Base-by-base conservation (phyloP, 37 sponge, comb jelly and placozoan species). In the Mnemiopsis leidyi region DNA sequence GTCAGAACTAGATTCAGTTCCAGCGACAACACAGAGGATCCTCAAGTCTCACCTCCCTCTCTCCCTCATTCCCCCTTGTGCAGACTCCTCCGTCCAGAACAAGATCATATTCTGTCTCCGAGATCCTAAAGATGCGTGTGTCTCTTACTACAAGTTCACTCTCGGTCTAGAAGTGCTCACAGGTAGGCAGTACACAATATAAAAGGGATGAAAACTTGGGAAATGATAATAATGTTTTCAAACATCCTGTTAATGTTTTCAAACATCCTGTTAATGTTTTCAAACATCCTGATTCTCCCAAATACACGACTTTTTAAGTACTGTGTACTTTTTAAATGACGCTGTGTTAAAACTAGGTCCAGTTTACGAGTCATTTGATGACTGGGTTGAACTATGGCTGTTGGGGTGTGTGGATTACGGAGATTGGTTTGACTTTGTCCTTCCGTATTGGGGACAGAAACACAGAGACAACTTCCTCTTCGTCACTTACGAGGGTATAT, bases 91-190 rank as follows among this genome's bases (percentile, higher is more conserved):
- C 90, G 28, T 85, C 39, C 32, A 85, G 90, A 85, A 85, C 29
- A 85, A 85, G 61, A 25, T 85, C n/a, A 26, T 85, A 2, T 85
- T 85, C 61, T 85, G 90, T 85, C 90, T 85, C 61, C 32, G 90
- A 38, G 90, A 85, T 26, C 90, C 90, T 26, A 38, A 40, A n/a
- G 90, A 85, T 85, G 61, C 61, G 0, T 85, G 90, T 39, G 61
- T 85, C 9, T 85, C 90, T 26, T 85, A 85, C 90, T 85, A 85
- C 90, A 85, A 85, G 61, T 85, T 85, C 90, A 85, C 90, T 9
- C 40, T 40, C 29, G 29, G 61, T 32, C 61, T 85, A 0, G 90
- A 85, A 0, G 36, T 85, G 0, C 48, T 85, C 25, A 85, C 90
- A 38, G 90, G 90, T 85, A 32, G 24, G 76, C 9, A 61, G 68